These are phyloP conservation scores for Drosophila prolongata DNA, from an alignment of 2,888 invertebrate species.

Conservation along the genomic window DNA sequence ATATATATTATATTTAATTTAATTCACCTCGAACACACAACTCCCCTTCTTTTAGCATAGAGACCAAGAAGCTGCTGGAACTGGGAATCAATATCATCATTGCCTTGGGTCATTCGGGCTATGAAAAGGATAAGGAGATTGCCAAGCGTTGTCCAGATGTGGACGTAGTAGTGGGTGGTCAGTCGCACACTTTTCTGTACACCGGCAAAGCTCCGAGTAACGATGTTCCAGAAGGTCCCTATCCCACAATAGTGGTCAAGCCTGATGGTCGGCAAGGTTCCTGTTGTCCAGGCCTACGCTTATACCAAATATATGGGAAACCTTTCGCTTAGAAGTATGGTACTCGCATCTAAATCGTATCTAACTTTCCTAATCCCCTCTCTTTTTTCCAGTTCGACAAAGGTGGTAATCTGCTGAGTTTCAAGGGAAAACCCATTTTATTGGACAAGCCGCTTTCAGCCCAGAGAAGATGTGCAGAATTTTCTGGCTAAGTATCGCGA, in stretches of 20 bases:
- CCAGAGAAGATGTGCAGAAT: constrained; percentile 86
- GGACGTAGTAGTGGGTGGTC: constrained; percentile 94
- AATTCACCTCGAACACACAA: too few species aligned
- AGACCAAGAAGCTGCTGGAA: constrained; percentile 86
- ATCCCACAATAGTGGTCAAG: constrained; percentile 91
- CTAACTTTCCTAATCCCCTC: rapidly evolving
- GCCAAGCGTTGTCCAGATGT: constrained; percentile 90
- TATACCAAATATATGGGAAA: constrained; percentile 96
- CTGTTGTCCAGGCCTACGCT: constrained; percentile 95
- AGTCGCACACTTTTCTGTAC: constrained; percentile 94
- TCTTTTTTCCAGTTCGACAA: constrained; percentile 86
- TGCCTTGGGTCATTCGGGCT: constrained; percentile 94
- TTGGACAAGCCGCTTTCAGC: constrained; percentile 87
- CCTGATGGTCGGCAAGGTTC: constrained; percentile 88
- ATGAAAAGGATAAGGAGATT: constrained; percentile 89
- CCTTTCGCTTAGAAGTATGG: constrained; percentile 86
- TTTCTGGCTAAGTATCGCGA: constrained; percentile 86
- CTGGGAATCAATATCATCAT: constrained; percentile 91
- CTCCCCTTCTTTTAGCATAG: constrained; percentile 71
- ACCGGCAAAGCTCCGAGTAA: constrained; percentile 88
- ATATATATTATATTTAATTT: too few species aligned
- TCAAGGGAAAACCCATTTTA: constrained; percentile 90
- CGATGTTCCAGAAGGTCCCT: constrained; percentile 89
- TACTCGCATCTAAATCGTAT: not conserved
- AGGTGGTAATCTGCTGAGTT: constrained; percentile 88